Conservation (phyloP, 2,113 vertebrate species). For the Saguinus midas region DNA sequence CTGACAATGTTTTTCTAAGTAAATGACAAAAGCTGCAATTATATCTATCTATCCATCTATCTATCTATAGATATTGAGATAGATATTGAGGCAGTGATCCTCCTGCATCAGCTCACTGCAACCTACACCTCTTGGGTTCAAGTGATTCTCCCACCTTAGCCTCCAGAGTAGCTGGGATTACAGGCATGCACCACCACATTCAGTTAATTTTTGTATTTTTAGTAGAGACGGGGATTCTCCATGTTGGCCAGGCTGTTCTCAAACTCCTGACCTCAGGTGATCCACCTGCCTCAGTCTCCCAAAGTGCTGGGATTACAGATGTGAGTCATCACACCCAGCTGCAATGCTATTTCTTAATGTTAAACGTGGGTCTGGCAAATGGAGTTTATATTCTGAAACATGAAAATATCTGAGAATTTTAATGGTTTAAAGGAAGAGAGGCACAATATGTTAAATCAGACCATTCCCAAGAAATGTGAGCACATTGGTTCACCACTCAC, state of each 20-base stretch:
- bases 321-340: accelerated
- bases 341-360: not conserved
- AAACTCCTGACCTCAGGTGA: not conserved
- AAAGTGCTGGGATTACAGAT: not conserved
- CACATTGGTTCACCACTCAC: too few relatives aligned
- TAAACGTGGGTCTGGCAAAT: not conserved
- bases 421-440: not conserved
- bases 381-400: not conserved
- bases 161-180: not conserved
- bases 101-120: not conserved
- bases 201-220: not conserved
- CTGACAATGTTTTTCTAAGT: not conserved
- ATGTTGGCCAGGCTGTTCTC: not conserved
- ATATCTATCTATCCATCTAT: too few relatives aligned
- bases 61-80: too few relatives aligned
- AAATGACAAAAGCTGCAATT: not conserved
- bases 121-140: not conserved
- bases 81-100: too few relatives aligned
- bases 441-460: too few relatives aligned
- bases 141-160: not conserved
- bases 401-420: not conserved
- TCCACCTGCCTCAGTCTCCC: not conserved
- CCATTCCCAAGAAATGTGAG: not conserved
- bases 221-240: not conserved
- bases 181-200: accelerated